phyloP scores from a whole-genome alignment of 2,797 vertebrate genomes.

The Poecile montanus region DNA sequence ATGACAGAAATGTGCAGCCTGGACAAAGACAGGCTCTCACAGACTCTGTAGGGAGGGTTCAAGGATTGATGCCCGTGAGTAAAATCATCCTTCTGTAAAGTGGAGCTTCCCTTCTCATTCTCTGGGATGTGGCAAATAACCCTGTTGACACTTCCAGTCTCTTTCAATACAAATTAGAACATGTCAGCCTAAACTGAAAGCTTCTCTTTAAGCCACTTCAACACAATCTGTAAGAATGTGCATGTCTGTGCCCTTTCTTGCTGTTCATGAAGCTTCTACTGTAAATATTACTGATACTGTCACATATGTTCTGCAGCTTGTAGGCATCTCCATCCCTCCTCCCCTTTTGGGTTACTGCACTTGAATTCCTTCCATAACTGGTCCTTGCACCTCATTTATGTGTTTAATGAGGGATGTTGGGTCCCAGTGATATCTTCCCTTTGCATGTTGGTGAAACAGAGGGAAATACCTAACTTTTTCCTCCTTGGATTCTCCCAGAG shows the following conservation, averaged over 20 bases:
- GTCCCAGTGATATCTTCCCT: background rate
- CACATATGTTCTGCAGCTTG: constrained; percentile 50
- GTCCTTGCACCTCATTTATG: background rate
- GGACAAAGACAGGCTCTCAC: background rate
- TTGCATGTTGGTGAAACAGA: background rate
- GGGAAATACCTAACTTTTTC: background rate
- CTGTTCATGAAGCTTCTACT: constrained; percentile 18
- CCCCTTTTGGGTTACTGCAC: background rate
- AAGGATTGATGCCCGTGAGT: background rate
- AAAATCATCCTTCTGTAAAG: background rate
- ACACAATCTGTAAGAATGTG: constrained; percentile 55
- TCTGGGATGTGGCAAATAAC: background rate
- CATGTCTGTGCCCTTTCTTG: constrained; percentile 51
- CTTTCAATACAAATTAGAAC: constrained; percentile 55
- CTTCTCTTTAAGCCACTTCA: constrained; percentile 46
- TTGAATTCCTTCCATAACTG: background rate
- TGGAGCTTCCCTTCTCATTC: background rate
- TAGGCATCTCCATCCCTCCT: constrained; percentile 5
- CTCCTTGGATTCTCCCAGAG: background rate
- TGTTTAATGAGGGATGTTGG: background rate
- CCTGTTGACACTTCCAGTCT: constrained; percentile 31
- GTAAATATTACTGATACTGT: constrained; percentile 56
- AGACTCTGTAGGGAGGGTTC: background rate
- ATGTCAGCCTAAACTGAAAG: constrained; percentile 58
- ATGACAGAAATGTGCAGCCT: background rate